phyloP scores from a whole-genome alignment of 2,113 vertebrate genomes.

The Zosterops lateralis region DNA sequence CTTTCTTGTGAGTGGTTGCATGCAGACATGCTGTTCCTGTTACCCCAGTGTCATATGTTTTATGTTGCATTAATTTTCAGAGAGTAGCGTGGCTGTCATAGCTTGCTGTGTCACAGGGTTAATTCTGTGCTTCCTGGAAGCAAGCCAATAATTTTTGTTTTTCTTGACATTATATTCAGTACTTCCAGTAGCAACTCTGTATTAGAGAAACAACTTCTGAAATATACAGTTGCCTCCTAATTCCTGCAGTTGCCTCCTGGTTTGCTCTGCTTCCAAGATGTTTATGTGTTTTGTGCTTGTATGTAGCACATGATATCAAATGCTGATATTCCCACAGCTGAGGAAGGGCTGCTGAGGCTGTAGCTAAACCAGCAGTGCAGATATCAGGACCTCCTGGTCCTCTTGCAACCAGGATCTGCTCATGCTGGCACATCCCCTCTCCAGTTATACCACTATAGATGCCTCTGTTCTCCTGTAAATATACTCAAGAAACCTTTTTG shows the following conservation, averaged over 20 bases:
- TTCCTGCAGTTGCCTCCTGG: not conserved
- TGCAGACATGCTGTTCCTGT: not conserved
- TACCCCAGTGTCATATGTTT: not conserved
- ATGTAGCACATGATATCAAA: not conserved
- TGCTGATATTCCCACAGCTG: not conserved
- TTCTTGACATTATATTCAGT: not conserved
- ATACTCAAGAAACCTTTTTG: not conserved
- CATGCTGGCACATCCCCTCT: not conserved
- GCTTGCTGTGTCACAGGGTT: not conserved
- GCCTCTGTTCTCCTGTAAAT: not conserved
- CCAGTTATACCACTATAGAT: not conserved
- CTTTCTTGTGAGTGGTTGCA: not conserved
- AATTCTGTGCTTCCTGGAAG: constrained; percentile 6
- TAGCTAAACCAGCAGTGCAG: not conserved
- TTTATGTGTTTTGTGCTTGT: not conserved
- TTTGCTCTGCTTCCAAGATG: not conserved
- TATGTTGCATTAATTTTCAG: not conserved
- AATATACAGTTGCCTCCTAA: not conserved
- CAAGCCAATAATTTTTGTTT: not conserved
- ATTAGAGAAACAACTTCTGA: not conserved
- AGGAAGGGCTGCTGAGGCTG: not conserved
- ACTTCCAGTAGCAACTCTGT: not conserved
- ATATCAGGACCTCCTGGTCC: not conserved
- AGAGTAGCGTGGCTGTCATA: not conserved
- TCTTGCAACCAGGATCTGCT: not conserved